Base-by-base conservation (phyloP, 2,888 invertebrate species). In the Drosophila falleni region DNA sequence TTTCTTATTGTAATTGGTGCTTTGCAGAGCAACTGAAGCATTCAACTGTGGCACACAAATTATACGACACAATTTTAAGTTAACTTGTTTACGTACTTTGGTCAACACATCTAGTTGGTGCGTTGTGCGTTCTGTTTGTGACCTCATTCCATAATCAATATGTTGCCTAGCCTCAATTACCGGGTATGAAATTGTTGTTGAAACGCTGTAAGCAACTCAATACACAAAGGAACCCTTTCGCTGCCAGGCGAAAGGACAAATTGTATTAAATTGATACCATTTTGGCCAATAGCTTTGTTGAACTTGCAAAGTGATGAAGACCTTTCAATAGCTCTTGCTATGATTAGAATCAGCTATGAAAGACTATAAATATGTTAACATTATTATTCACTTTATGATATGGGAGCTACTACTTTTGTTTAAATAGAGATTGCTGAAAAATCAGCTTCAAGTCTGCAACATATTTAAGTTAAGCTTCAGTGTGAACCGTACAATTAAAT, bases 111-210 rank as follows among this genome's bases (percentile, higher is more conserved):
- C 31, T 41, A 5, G 11, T 5, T 13, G 19, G 13, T 6, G 19
- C n/a, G 6, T 8, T n/a, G n/a, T n/a, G 8, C 37, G 6, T 8
- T n/a, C 33, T 15, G 26, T 33, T 37, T 64, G 44, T 76, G 76
- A 75, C 60, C 70, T 53, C 55, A 35, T 60, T 74, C 55, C 31
- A 64, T 56, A 75, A 69, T 70, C 70, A 70, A 73, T 54, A 59
- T 9, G 29, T 13, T 2, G 10, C 8, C 47, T 39, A 23, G 35
- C 26, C 49, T 29, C 29, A 29, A 15, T 50, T 41, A n/a, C 23
- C 33, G 44, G 13, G 55, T 41, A 33, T 35, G 11, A 47, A 51
- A 44, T 19, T 44, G 9, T 42, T 15, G 5, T 39, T 46, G 31
- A 16, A 49, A 51, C 5, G 37, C 39, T 53, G 6, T 42, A 31